These are phyloP conservation scores for Tetrao urogallus DNA, from an alignment of 2,113 vertebrate species.

Conservation along the genomic window DNA sequence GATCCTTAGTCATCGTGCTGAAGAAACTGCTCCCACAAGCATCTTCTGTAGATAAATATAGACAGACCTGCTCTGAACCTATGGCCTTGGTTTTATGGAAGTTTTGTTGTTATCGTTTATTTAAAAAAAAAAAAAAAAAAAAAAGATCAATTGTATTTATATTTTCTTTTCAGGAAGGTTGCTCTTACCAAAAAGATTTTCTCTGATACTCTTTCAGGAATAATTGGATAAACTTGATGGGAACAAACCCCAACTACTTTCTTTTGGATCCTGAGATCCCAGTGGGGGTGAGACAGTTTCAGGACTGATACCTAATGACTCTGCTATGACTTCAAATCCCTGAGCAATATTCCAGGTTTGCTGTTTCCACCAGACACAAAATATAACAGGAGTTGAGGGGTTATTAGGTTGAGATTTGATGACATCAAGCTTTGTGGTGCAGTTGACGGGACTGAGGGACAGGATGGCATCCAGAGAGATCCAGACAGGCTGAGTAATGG, in stretches of 20 bases:
- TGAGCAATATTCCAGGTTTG: neutral
- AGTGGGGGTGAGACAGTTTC: neutral
- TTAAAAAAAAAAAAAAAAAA: no score
- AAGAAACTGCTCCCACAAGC: neutral
- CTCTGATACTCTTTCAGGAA: neutral
- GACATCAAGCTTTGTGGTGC: no score
- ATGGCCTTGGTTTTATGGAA: neutral
- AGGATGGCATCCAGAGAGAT: no score
- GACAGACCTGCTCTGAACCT: neutral
- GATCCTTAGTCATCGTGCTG: neutral
- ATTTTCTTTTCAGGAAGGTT: neutral
- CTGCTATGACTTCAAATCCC: neutral
- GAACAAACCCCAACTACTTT: neutral
- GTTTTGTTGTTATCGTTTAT: neutral
- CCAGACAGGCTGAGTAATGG: no score
- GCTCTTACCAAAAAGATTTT: neutral
- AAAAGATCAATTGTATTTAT: no score
- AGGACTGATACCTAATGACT: neutral
- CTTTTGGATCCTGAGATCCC: neutral
- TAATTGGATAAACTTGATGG: neutral
- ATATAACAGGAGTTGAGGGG: rapidly evolving
- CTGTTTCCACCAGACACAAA: neutral
- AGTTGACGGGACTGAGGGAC: no score
- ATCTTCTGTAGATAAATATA: neutral
- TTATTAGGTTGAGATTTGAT: neutral